Evolutionary conservation across 2,888 invertebrate species (phyloP), one percentile per base, ranked within the genome.

Genomic region (Ormyrus nitidulus): DNA sequence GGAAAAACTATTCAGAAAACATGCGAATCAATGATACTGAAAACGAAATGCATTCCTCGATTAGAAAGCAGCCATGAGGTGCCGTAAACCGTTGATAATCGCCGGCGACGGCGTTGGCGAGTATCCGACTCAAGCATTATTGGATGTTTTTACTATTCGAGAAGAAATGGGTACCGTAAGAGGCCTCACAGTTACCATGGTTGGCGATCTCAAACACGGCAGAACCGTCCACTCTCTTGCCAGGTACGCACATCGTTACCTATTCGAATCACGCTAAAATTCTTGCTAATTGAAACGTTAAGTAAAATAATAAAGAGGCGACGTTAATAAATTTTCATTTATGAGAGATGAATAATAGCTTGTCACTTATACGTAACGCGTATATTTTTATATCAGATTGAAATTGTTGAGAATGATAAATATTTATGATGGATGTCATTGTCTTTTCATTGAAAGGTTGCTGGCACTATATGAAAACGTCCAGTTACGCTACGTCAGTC

Each of bases 151-250:
- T 89, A 99, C 99, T 6, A 99, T 99, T 86, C 93, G 99, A 83
- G 98, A 99, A 91, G 99, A 99, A 92, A 97, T 99, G 82, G 99
- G 99, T 85, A 99, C 99, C 0, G 99, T 99, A 0, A 99, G 99
- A 89, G 98, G 98, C 0, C 92, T 99, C 9, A 98, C 97, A 0
- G 98, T 99, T 73, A 99, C 99, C 0, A 95, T 99, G 95, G 99
- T 99, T 34, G 99, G 99, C 6, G 99, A 99, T 91, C 92, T 99
- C 85, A 98, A 98, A 90, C 96, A 99, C 91, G 99, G 99, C 0
- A 94, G 99, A 56, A 99, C 99, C 2, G 99, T 99, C 0, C 99
- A 99, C 91, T 99, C 99, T 0, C 92, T 99, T 79, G 99, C 99
- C 6, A 94, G 97, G 92, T 92, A 82, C 68, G 77, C 72, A 34